Conservation (phyloP, 2,113 vertebrate genomes). For the Eubucco bourcierii region DNA sequence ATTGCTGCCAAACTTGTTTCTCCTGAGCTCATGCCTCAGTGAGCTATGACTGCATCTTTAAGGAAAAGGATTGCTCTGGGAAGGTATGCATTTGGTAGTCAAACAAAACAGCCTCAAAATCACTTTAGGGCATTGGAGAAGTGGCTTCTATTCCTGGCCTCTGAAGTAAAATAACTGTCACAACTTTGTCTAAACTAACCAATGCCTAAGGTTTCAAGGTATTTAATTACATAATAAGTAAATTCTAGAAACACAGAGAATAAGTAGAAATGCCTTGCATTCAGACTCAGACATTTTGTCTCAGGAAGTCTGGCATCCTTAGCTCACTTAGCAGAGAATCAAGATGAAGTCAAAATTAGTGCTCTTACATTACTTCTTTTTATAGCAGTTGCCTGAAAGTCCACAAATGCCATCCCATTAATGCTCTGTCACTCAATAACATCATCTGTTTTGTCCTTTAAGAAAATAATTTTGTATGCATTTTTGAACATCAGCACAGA, state of each 20-base stretch:
- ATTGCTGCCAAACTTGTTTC: background rate
- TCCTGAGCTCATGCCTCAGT: slow-evolving; percentile 1
- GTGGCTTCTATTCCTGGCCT: slow-evolving; percentile 25
- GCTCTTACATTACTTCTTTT: slow-evolving; percentile 75
- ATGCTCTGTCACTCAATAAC: slow-evolving; percentile 66
- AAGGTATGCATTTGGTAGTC: slow-evolving; percentile 31
- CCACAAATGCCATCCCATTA: slow-evolving; percentile 73
- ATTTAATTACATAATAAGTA: slow-evolving; percentile 55
- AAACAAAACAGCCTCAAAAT: slow-evolving; percentile 42
- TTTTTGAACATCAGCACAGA: slow-evolving; percentile 64
- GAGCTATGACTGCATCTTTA: background rate
- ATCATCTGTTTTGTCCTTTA: slow-evolving; percentile 68
- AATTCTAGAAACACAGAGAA: slow-evolving; percentile 48
- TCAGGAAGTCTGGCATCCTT: slow-evolving; percentile 69
- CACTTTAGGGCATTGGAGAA: slow-evolving; percentile 38
- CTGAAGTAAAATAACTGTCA: slow-evolving; percentile 64
- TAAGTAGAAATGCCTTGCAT: slow-evolving; percentile 35
- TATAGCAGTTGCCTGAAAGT: slow-evolving; percentile 72
- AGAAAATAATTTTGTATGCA: slow-evolving; percentile 46
- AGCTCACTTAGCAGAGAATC: slow-evolving; percentile 58
- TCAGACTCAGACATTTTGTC: slow-evolving; percentile 72
- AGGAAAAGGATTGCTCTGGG: background rate
- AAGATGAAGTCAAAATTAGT: slow-evolving; percentile 74
- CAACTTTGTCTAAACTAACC: slow-evolving; percentile 52
- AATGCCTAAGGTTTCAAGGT: slow-evolving; percentile 13